Evolutionary conservation across 1,140 invertebrate species (phyloP).

Genomic region (Scylla paramamosain): DNA sequence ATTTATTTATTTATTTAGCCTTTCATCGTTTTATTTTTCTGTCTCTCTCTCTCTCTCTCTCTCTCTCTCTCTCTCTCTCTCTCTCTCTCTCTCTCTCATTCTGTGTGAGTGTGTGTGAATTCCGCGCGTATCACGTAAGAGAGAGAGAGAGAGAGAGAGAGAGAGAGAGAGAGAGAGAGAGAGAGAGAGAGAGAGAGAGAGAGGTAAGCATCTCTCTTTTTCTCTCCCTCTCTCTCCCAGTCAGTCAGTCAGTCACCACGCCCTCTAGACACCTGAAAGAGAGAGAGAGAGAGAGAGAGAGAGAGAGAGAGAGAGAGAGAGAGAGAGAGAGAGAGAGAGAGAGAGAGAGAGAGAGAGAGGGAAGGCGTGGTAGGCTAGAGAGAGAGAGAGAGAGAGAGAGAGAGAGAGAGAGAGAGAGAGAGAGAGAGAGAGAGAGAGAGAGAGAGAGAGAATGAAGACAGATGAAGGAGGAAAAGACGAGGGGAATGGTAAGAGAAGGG

Average conservation of each 20-base stretch:
- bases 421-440: neutral
- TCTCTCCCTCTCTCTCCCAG: no score
- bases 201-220: neutral
- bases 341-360: neutral
- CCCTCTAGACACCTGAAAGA: no score
- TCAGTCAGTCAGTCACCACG: no score
- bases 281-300: neutral
- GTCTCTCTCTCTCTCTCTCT: neutral
- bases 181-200: neutral
- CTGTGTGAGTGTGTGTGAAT: constrained; percentile 8
- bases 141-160: neutral
- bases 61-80: neutral
- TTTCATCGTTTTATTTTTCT: neutral
- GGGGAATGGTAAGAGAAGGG: neutral
- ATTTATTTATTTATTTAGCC: neutral
- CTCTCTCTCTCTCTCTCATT: neutral
- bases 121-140: neutral
- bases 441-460: neutral
- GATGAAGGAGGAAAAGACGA: neutral
- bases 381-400: neutral
- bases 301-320: neutral
- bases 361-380: neutral
- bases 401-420: neutral
- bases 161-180: neutral
- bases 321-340: no score